Conservation (phyloP, 2,113 vertebrate species). For the Stomatorhinus ivindoensis region DNA sequence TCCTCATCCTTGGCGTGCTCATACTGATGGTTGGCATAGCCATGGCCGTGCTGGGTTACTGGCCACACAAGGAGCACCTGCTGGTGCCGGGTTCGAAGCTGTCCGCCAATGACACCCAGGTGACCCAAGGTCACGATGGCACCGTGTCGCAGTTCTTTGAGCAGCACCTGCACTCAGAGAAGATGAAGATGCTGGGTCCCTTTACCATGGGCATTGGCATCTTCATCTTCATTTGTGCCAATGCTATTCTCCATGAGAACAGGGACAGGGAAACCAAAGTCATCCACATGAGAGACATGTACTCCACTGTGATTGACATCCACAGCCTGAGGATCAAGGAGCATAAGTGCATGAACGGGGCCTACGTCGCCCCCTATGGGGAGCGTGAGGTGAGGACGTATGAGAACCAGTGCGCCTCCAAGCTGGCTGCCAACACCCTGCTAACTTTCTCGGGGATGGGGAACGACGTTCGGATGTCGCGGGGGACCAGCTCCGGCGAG, state of each 20-base stretch:
- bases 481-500: slow-evolving; percentile 62
- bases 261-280: slow-evolving; percentile 97
- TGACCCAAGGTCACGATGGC: slow-evolving; percentile 51
- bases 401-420: slow-evolving; percentile 59
- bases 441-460: slow-evolving; percentile 64
- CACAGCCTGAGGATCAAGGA: slow-evolving; percentile 80
- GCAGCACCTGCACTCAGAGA: slow-evolving; percentile 83
- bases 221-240: slow-evolving; percentile 97
- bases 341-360: slow-evolving; percentile 69
- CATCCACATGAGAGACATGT: slow-evolving; percentile 98
- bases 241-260: slow-evolving; percentile 95
- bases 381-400: slow-evolving; percentile 60
- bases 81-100: slow-evolving; percentile 44
- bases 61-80: slow-evolving; percentile 75
- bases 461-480: slow-evolving; percentile 41
- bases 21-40: slow-evolving; percentile 81
- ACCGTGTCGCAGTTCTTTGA: slow-evolving; percentile 78
- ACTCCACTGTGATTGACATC: slow-evolving; percentile 96
- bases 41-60: slow-evolving; percentile 95
- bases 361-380: slow-evolving; percentile 54
- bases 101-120: slow-evolving; percentile 55
- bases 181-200: slow-evolving; percentile 97
- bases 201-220: slow-evolving; percentile 99
- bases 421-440: slow-evolving; percentile 68
- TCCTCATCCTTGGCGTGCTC: slow-evolving; percentile 83